Evolutionary conservation across 2,888 invertebrate genomes (phyloP).

Genomic region (Nemotelus pantherinus): DNA sequence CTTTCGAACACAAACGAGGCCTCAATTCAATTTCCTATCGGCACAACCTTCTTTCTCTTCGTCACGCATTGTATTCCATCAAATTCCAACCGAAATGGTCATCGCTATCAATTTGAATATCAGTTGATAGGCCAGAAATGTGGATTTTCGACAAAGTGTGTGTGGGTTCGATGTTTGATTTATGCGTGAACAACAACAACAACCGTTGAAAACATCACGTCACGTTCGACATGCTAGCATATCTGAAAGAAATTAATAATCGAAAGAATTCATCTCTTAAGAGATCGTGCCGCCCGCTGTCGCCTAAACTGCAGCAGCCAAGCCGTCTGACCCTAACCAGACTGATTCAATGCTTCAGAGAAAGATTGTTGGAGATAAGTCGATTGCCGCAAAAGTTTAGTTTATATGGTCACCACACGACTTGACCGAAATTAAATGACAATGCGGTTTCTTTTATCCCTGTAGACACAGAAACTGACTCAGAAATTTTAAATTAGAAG

Average conservation of each 20-base stretch:
- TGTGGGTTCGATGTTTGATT: background rate
- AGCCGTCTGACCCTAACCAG: too few relatives aligned
- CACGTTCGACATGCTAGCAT: background rate
- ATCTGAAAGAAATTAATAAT: background rate
- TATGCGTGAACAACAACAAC: constrained; percentile 12
- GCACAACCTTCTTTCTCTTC: background rate
- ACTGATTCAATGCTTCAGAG: background rate
- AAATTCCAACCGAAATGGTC: constrained; percentile 4
- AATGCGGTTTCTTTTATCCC: too few relatives aligned
- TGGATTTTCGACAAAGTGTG: too few relatives aligned
- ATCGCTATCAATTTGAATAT: background rate
- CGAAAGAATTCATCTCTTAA: background rate
- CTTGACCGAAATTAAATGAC: too few relatives aligned
- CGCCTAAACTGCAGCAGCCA: background rate
- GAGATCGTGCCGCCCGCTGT: background rate
- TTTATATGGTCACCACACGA: too few relatives aligned
- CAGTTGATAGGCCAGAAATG: too few relatives aligned
- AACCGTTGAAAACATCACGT: background rate
- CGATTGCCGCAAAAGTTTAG: background rate
- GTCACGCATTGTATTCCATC: constrained; percentile 1
- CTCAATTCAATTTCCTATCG: background rate
- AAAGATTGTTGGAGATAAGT: background rate
- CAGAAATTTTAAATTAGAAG: too few relatives aligned
- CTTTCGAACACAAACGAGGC: background rate
- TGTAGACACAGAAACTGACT: too few relatives aligned